phyloP scores from a whole-genome alignment of 2,797 vertebrate species.

The Tapirus indicus region DNA sequence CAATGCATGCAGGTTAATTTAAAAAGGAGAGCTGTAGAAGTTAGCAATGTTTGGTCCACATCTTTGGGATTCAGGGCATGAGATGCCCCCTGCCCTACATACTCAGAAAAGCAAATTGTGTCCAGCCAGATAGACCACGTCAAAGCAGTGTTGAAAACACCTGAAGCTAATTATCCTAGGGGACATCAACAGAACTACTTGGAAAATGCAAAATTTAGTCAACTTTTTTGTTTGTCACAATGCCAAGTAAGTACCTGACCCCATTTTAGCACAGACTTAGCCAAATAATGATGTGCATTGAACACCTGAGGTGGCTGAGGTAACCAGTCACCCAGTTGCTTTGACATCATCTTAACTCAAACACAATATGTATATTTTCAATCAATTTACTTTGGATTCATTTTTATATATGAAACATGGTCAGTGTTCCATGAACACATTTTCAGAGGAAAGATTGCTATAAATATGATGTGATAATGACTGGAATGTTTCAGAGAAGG shows the following conservation, averaged over 20 bases:
- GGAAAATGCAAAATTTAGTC: not conserved
- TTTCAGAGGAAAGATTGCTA: conserved; percentile 83
- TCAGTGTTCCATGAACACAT: conserved; percentile 85
- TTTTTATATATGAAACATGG: conserved; percentile 84
- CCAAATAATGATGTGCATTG: conserved; percentile 34
- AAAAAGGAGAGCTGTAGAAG: not conserved
- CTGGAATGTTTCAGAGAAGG: conserved; percentile 82
- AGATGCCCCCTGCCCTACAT: not conserved
- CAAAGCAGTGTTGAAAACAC: conserved; percentile 33
- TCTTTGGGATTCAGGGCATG: not conserved
- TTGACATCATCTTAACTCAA: conserved; percentile 81
- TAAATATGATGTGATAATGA: conserved; percentile 86
- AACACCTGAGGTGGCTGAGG: conserved; percentile 63
- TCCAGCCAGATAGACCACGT: not conserved
- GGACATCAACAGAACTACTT: conserved; percentile 11
- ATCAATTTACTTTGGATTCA: conserved; percentile 84
- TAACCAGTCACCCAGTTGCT: conserved; percentile 67
- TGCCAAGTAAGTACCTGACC: conserved; percentile 37
- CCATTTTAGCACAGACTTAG: conserved; percentile 24
- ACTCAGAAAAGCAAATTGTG: conserved; percentile 26
- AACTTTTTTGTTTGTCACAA: conserved; percentile 37
- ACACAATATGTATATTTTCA: conserved; percentile 85
- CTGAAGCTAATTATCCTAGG: conserved; percentile 52
- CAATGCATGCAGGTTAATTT: not conserved
- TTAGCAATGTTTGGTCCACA: not conserved